Evolutionary conservation across 2,797 vertebrate genomes (phyloP).

Genomic region (Premnoplex brunnescens): DNA sequence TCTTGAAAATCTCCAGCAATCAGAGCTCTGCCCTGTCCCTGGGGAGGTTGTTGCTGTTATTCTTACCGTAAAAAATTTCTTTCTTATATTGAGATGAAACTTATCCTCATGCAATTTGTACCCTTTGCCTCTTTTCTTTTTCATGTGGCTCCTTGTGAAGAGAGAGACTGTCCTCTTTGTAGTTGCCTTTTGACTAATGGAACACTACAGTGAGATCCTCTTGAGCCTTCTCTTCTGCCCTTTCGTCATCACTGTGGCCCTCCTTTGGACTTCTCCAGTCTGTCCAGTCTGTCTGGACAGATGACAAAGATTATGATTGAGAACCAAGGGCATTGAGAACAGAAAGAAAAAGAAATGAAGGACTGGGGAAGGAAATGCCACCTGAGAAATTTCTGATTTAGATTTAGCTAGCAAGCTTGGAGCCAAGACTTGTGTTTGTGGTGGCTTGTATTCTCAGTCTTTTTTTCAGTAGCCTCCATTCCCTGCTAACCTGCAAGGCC

Average conservation of each 20-base stretch:
- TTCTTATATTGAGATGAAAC: background rate
- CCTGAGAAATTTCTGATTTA: background rate
- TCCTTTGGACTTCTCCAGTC: background rate
- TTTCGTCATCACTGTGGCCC: background rate
- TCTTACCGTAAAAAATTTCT: background rate
- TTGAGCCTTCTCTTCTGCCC: background rate
- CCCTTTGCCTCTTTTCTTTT: background rate
- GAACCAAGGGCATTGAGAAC: background rate
- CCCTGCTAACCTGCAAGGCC: background rate
- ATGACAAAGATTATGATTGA: background rate
- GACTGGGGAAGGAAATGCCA: background rate
- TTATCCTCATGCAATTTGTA: background rate
- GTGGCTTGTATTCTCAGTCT: background rate
- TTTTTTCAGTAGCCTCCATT: background rate
- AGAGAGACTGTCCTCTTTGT: background rate
- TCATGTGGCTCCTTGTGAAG: background rate
- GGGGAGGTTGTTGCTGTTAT: background rate
- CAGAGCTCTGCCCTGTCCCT: accelerated
- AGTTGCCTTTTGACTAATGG: background rate
- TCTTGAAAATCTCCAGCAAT: background rate
- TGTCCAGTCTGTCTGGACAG: background rate
- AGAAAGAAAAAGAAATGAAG: background rate
- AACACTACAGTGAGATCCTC: background rate
- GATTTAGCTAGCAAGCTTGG: background rate
- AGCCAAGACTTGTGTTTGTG: background rate